A percentile compares a stretch with the other conserved stretches of the same genome.
Conservation (phyloP, 2,888 invertebrate species). For the Ennomos fuscantarius region DNA sequence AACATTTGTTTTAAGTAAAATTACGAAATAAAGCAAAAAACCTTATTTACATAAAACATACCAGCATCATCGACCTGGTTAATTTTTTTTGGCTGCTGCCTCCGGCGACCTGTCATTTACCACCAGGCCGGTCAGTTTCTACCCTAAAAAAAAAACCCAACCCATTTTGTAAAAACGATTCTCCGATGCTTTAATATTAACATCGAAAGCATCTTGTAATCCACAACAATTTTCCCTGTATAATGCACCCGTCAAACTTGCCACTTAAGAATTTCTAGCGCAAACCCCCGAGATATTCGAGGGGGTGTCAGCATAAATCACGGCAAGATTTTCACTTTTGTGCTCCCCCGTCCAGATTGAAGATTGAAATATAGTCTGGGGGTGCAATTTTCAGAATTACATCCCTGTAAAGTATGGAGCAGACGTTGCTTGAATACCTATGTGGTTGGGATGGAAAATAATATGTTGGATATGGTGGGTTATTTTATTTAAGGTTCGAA, state of each 20-base stretch:
- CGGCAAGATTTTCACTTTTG: conserved; percentile 48
- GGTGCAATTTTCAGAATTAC: conserved; percentile 49
- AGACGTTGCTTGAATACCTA: conserved; percentile 24
- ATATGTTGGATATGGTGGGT: conserved; percentile 7
- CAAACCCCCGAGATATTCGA: conserved; percentile 38
- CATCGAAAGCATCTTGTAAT: background rate
- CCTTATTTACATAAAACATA: too few species aligned
- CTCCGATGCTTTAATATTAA: too few species aligned
- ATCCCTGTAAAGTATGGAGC: conserved; percentile 41
- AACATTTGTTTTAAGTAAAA: too few species aligned
- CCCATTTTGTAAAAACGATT: too few species aligned
- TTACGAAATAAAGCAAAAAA: too few species aligned
- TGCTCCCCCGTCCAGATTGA: conserved; percentile 33
- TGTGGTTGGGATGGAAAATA: conserved; percentile 14
- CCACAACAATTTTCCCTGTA: conserved; percentile 2
- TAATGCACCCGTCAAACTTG: conserved; percentile 42
- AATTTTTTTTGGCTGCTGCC: too few species aligned
- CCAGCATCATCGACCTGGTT: too few species aligned
- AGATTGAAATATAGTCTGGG: conserved; percentile 39
- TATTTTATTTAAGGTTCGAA: background rate
- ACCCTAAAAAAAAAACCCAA: too few species aligned
- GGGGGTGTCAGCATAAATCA: conserved; percentile 51
- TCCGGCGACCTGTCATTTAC: too few species aligned
- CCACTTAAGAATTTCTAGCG: conserved; percentile 48
- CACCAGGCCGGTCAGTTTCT: too few species aligned